Evolutionary conservation across 2,113 vertebrate species (phyloP).

Genomic region (Amphiprion percula): DNA sequence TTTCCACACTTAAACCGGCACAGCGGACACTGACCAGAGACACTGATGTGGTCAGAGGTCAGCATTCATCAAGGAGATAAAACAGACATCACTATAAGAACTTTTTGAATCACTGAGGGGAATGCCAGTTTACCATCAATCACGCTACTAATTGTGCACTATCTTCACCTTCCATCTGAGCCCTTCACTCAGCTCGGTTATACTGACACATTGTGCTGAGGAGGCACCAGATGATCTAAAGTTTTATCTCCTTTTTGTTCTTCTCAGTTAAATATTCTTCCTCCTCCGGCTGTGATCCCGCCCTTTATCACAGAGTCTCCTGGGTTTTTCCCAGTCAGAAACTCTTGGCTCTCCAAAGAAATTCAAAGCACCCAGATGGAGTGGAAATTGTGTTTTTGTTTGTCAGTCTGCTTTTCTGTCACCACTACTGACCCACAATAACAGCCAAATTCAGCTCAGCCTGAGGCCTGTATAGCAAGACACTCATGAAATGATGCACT

Average conservation of each 20-base stretch:
- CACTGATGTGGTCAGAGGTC: constrained; percentile 69
- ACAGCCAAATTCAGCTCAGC: constrained; percentile 54
- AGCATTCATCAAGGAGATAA: constrained; percentile 72
- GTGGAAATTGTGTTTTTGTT: constrained; percentile 39
- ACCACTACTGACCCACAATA: constrained; percentile 63
- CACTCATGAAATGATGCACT: constrained; percentile 32
- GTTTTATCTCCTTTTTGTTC: constrained; percentile 56
- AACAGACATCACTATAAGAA: constrained; percentile 31
- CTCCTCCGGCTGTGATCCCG: constrained; percentile 27
- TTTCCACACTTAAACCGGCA: constrained; percentile 34
- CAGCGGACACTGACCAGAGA: constrained; percentile 60
- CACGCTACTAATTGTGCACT: constrained; percentile 19
- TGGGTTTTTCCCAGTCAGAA: constrained; percentile 40
- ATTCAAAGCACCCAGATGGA: constrained; percentile 43
- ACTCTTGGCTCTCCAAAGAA: constrained; percentile 35
- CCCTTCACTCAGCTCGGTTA: neutral
- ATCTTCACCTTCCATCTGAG: constrained; percentile 23
- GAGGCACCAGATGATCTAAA: constrained; percentile 28
- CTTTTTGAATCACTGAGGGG: constrained; percentile 37
- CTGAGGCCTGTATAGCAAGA: constrained; percentile 2
- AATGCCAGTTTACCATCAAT: constrained; percentile 47
- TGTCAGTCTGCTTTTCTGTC: constrained; percentile 44
- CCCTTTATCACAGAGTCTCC: constrained; percentile 32
- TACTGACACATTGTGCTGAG: constrained; percentile 25
- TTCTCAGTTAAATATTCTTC: constrained; percentile 21